A percentile compares a stretch with the other conserved stretches of the same genome.
Conservation (phyloP, 2,113 vertebrate species). For the Eptatretus burgeri region DNA sequence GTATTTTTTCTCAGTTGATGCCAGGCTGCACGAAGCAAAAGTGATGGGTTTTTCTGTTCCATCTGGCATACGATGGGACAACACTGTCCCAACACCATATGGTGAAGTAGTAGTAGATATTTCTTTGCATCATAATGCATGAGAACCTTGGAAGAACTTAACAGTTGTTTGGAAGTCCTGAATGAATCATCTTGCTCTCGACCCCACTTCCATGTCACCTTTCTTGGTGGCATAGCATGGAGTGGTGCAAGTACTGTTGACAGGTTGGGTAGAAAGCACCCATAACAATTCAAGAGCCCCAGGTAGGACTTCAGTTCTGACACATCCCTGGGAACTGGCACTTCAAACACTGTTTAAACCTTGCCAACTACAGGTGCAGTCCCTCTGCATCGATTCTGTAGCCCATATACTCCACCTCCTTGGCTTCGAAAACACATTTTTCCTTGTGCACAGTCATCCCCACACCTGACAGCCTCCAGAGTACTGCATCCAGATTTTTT, state of each 20-base stretch:
- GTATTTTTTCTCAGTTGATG: too few species aligned
- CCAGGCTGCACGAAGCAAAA: too few species aligned
- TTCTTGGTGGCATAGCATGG: background rate
- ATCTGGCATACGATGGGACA: too few species aligned
- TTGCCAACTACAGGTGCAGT: background rate
- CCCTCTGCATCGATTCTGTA: background rate
- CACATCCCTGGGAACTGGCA: background rate
- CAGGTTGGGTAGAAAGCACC: background rate
- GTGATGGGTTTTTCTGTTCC: too few species aligned
- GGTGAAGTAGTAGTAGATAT: background rate
- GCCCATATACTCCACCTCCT: background rate
- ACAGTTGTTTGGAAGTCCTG: too few species aligned
- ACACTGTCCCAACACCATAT: background rate
- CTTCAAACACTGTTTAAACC: background rate
- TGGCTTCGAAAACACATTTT: background rate
- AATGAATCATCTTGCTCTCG: background rate
- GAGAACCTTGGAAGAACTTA: too few species aligned
- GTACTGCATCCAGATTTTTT: background rate
- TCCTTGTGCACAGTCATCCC: background rate
- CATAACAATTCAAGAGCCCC: slow-evolving; percentile 3
- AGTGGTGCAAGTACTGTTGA: background rate
- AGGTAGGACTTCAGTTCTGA: background rate
- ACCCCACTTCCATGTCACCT: background rate
- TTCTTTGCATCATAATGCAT: background rate
- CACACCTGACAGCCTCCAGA: background rate